These are phyloP conservation scores for Jaculus jaculus DNA, from an alignment of 2,113 vertebrate species.

Conservation along the genomic window DNA sequence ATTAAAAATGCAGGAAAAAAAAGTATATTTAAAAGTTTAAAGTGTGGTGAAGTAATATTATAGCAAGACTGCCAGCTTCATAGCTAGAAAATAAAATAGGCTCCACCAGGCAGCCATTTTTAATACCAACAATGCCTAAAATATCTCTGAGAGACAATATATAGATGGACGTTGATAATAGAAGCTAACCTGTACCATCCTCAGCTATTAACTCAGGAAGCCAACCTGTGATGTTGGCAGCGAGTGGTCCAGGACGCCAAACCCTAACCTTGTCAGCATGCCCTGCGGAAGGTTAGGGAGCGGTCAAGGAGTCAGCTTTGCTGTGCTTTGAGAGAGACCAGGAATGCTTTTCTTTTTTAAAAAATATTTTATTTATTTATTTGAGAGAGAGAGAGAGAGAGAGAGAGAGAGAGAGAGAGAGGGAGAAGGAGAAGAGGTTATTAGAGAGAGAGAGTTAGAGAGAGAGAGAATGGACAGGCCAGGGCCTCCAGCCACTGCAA, in stretches of 20 bases:
- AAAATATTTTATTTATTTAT: too few species aligned
- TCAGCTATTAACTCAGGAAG: neutral
- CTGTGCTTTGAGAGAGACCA: slow-evolving; percentile 5
- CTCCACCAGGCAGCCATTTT: neutral
- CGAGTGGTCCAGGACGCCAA: neutral
- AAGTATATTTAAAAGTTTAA: slow-evolving; percentile 8
- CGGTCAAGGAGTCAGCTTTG: neutral
- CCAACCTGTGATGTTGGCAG: neutral
- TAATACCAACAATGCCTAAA: neutral
- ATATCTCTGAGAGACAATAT: neutral
- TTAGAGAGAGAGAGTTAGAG: too few species aligned
- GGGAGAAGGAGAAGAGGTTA: too few species aligned
- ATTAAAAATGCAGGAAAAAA: neutral
- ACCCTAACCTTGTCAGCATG: neutral
- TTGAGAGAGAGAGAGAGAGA: too few species aligned
- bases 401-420: too few species aligned
- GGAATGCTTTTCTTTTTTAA: neutral
- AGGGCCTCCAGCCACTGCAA: too few species aligned
- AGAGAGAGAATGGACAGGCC: too few species aligned
- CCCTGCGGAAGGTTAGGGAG: neutral
- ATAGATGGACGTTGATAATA: neutral
- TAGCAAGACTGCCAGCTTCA: neutral
- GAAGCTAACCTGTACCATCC: neutral
- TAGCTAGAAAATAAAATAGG: slow-evolving; percentile 6
- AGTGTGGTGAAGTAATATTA: neutral